phyloP scores from a whole-genome alignment of 2,113 vertebrate genomes.

The Hypocryptadius cinnamomeus region DNA sequence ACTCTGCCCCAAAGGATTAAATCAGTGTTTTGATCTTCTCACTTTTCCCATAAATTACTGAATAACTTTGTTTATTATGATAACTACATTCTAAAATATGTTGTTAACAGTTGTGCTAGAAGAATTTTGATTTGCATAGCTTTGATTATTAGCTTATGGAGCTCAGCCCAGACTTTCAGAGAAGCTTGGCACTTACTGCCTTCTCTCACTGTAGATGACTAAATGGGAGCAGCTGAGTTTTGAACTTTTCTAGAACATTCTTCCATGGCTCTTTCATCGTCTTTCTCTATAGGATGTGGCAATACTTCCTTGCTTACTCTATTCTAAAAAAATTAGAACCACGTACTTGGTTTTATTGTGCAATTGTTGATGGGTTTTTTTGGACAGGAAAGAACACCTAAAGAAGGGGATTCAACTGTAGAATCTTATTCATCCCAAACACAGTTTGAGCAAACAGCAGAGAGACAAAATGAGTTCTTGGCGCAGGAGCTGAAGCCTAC shows the following conservation, averaged over 20 bases:
- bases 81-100: neutral
- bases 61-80: neutral
- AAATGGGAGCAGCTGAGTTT: neutral
- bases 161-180: neutral
- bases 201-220: neutral
- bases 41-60: neutral
- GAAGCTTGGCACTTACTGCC: neutral
- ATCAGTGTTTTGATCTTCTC: slow-evolving; percentile 14
- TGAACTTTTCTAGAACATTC: neutral
- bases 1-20: neutral
- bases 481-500: slow-evolving; percentile 33
- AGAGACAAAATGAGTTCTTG: slow-evolving; percentile 27
- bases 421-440: slow-evolving; percentile 79
- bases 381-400: slow-evolving; percentile 63
- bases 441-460: slow-evolving; percentile 66
- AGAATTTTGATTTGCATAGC: neutral
- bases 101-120: neutral
- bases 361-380: neutral
- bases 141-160: neutral
- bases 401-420: slow-evolving; percentile 64
- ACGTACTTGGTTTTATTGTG: neutral
- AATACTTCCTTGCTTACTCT: neutral
- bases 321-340: neutral
- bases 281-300: neutral
- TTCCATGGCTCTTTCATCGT: neutral